Evolutionary conservation across 2,888 invertebrate genomes (phyloP).

Genomic region (Himalopsyche anomala): DNA sequence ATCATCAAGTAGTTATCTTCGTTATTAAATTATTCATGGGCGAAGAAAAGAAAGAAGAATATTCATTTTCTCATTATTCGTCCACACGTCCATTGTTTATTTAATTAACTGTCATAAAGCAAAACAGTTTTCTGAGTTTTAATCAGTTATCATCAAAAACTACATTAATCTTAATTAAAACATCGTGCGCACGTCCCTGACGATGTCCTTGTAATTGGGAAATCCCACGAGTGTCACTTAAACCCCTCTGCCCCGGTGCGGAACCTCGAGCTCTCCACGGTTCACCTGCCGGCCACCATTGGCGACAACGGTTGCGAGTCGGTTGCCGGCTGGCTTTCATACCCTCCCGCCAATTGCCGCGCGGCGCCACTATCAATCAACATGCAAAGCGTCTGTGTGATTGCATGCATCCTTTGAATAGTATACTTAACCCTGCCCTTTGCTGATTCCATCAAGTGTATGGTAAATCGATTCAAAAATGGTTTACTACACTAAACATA

Average conservation of each 20-base stretch:
- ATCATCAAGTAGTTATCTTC: no score
- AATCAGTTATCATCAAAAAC: no score
- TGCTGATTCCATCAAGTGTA: neutral
- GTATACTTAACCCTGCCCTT: constrained; percentile 13
- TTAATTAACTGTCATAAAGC: neutral
- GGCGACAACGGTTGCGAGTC: constrained; percentile 1
- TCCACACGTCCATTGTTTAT: no score
- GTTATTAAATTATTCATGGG: no score
- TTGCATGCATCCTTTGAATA: neutral
- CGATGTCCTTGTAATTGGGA: constrained; percentile 55
- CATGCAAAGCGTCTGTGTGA: constrained; percentile 18
- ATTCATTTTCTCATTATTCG: no score
- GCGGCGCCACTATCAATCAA: constrained; percentile 26
- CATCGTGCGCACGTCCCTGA: neutral
- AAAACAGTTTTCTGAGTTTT: neutral
- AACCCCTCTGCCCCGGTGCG: neutral
- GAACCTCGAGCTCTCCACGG: neutral
- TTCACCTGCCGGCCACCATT: neutral
- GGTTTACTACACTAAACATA: no score
- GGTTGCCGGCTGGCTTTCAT: neutral
- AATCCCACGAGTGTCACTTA: constrained; percentile 51
- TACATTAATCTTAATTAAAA: neutral
- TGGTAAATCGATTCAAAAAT: no score
- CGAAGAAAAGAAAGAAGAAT: no score
- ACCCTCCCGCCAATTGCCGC: neutral